Base-by-base conservation (phyloP, 2,797 vertebrate genomes). In the Tamandua tetradactyla region DNA sequence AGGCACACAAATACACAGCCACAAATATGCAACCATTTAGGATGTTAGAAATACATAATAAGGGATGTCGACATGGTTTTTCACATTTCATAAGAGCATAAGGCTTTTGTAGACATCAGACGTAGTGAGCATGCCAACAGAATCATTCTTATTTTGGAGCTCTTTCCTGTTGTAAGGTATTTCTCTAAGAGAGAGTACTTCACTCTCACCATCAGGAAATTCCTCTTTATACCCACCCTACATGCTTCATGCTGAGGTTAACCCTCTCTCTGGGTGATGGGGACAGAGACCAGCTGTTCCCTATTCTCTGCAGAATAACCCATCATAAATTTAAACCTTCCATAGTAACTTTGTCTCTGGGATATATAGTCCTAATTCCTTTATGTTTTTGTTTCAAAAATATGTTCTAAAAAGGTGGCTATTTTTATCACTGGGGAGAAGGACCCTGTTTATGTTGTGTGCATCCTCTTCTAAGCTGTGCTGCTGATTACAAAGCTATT, bases 211-310 rank as follows among this genome's bases (percentile, higher is more conserved):
- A 27, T 57, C 82, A 69, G 78, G 30, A 97, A 71, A 96, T 78
- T 52, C 57, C 64, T 78, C 59, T 61, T 68, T 72, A 62, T 17
- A 74, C 27, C n/a, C 52, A 52, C 78, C 22, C 25, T 81, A 59
- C 93, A 88, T 74, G 85, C 37, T 64, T 93, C 74, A 79, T 47
- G 68, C 86, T 95, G 71, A 42, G 35, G 22, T 69, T 71, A 94
- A 52, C 14, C 22, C 49, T 57, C 69, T 55, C 55, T 47, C 72
- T 59, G 32, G 64, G 44, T 78, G 64, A 66, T 35, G 66, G 57
- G 59, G 62, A 87, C 44, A 42, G 25, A 74, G 59, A 95, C 61
- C 35, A 95, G 35, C 68, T 72, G 47, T 37, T 81, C n/a, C n/a
- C 57, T 79, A 23, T 90, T 81, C 87, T 93, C 80, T 93, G 8